Conservation (phyloP, 2,888 invertebrate genomes). For the Parnassius mnemosyne region DNA sequence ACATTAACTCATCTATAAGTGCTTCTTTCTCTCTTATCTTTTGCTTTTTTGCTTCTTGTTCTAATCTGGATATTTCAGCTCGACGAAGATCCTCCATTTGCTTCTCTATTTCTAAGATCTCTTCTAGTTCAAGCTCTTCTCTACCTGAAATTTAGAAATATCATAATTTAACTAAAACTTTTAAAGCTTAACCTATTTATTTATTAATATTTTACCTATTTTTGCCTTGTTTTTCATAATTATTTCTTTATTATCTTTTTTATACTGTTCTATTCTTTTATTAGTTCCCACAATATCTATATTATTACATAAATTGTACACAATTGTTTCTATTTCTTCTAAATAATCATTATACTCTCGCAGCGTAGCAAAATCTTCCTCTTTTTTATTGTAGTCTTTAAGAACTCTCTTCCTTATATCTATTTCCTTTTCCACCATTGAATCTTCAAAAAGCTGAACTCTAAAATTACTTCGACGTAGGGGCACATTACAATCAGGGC, state of each 20-base stretch:
- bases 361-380: constrained; percentile 93
- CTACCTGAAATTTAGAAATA: constrained; percentile 65
- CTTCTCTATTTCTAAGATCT: constrained; percentile 90
- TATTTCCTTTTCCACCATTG: constrained; percentile 97
- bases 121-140: constrained; percentile 93
- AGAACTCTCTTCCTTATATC: constrained; percentile 94
- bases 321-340: constrained; percentile 95
- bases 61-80: constrained; percentile 84
- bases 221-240: constrained; percentile 90
- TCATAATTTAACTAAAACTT: not conserved
- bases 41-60: constrained; percentile 87
- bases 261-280: constrained; percentile 94
- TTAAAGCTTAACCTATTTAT: not conserved
- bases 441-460: constrained; percentile 97
- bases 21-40: constrained; percentile 94
- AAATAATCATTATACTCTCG: constrained; percentile 97
- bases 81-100: constrained; percentile 87
- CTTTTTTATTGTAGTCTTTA: constrained; percentile 95
- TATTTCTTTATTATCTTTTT: constrained; percentile 92
- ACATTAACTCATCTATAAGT: constrained; percentile 96
- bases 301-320: constrained; percentile 94
- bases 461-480: constrained; percentile 94
- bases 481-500: constrained; percentile 92
- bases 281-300: constrained; percentile 94
- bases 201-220: constrained; percentile 66